Evolutionary conservation across 2,113 vertebrate genomes (phyloP).

Genomic region (Equus quagga): DNA sequence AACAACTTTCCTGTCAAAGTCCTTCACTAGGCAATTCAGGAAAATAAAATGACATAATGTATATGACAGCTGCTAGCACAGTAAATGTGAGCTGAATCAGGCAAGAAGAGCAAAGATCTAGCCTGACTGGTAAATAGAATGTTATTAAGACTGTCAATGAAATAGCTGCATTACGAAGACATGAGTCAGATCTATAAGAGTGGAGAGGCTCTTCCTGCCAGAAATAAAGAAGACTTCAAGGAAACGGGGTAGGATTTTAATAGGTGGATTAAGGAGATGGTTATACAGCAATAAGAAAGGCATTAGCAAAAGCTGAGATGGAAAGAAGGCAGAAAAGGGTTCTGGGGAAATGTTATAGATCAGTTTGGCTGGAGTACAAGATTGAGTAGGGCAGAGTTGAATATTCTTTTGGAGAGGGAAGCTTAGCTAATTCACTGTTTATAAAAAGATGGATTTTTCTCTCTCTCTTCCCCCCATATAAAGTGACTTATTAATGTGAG

Average conservation of each 20-base stretch:
- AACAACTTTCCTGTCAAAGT: background rate
- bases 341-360: background rate
- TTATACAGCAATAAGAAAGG: background rate
- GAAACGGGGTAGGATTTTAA: background rate
- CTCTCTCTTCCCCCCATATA: no score
- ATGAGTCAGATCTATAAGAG: background rate
- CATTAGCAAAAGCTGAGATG: background rate
- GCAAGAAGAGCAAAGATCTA: background rate
- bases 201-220: background rate
- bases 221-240: background rate
- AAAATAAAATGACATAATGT: conserved; percentile 11
- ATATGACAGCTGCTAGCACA: background rate
- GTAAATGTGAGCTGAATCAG: background rate
- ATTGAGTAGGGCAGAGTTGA: background rate
- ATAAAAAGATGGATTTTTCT: background rate
- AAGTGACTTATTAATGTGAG: background rate
- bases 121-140: background rate
- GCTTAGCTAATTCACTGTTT: background rate
- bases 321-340: background rate
- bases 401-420: background rate
- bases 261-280: background rate
- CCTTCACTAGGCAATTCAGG: background rate
- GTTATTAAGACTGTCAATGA: background rate
- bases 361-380: background rate
- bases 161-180: background rate